These are phyloP conservation scores for Operophtera brumata DNA, from an alignment of 2,888 invertebrate species.

Conservation along the genomic window DNA sequence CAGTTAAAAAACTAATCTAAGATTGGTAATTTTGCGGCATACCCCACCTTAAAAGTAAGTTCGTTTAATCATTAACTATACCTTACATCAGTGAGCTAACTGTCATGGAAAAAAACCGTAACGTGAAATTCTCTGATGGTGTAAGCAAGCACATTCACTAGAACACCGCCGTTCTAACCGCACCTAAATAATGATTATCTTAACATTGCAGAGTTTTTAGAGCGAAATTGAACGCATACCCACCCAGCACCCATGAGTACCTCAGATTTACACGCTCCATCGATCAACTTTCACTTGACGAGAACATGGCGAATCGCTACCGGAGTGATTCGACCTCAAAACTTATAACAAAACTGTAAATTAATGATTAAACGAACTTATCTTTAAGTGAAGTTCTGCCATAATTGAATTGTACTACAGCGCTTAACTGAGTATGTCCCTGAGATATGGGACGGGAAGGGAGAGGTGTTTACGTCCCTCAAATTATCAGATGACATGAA, in stretches of 20 bases:
- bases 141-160: slow-evolving; percentile 13
- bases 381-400: too few species aligned
- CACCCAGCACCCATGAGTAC: slow-evolving; percentile 24
- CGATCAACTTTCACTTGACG: slow-evolving; percentile 60
- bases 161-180: slow-evolving; percentile 2
- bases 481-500: too few species aligned
- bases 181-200: slow-evolving; percentile 5
- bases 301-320: slow-evolving; percentile 46
- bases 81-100: slow-evolving; percentile 26
- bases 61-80: slow-evolving; percentile 13
- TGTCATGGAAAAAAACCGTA: slow-evolving; percentile 33
- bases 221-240: slow-evolving; percentile 21
- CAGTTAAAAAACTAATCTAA: too few species aligned
- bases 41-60: too few species aligned
- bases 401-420: too few species aligned
- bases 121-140: slow-evolving; percentile 25
- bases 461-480: too few species aligned
- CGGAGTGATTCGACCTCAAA: slow-evolving; percentile 49
- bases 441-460: too few species aligned
- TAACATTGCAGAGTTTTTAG: slow-evolving; percentile 16
- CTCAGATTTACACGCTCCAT: slow-evolving; percentile 39
- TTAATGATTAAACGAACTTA: too few species aligned
- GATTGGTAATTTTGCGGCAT: too few species aligned
- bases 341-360: slow-evolving; percentile 37
- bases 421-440: too few species aligned